Evolutionary conservation across 2,888 invertebrate genomes (phyloP), one percentile per base, ranked within the genome.

Genomic region (Mactromeris polynyma): DNA sequence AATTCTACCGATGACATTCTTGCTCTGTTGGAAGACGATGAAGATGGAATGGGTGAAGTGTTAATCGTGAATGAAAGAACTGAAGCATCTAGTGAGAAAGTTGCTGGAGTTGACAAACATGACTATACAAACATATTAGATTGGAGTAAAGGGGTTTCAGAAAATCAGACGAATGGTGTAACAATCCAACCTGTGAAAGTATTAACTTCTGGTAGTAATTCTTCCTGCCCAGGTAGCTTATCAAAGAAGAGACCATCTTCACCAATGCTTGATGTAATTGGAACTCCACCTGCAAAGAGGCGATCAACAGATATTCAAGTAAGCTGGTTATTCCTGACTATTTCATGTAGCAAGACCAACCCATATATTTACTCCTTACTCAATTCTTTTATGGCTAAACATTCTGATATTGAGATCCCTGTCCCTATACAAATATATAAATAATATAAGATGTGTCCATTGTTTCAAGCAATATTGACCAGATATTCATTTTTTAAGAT

Each of bases 141-240:
- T 51, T 85, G 87, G 83, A 83, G 85, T 85, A 86, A 83, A 85
- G 87, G 84, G 3, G 54, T 77, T 36, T 58, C 51, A 64, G 89
- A 79, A 81, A 83, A 36, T 79, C 73, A 80, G 17, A 82, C 9
- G 17, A 88, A 21, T 38, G 90, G 89, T 73, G 51, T 84, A 33
- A 31, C 77, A 42, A 31, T 90, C n/a, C 89, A 95, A 92, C 95
- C 95, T 26, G 95, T 95, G 11, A 85, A 87, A 54, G 83, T 95
- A 83, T 85, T 95, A 81, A 80, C 93, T 17, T 80, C 86, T 54
- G 77, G 87, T 6, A 21, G 40, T 38, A 79, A 87, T 38, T 79
- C 79, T 26, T 89, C 89, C 0, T 14, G 17, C 33, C 14, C 17
- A 33, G 33, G 73, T 3, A 31, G 33, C 21, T 73, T 19, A 36